Base-by-base conservation (phyloP, 2,888 invertebrate species). In the Ornithoptera alexandrae region DNA sequence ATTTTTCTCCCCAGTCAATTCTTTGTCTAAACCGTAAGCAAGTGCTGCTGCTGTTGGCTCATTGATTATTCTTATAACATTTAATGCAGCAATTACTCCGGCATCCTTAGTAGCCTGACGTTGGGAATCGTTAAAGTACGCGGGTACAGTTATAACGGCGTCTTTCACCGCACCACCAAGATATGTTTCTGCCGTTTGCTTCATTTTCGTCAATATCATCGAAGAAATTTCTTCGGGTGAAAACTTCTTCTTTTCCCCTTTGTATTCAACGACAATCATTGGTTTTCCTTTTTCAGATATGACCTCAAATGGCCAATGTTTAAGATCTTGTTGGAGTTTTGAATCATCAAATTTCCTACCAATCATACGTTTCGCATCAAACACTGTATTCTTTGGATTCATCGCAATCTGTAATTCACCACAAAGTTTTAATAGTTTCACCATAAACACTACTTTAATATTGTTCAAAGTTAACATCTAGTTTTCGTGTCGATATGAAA, bases 91-190 rank as follows among this genome's bases (percentile, higher is more conserved):
- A 80, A 96, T 96, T 4, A 93, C 93, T 1, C 98, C 98, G 17
- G 98, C 97, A 87, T 98, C 98, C 88, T 98, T 98, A 12, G 97
- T 97, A 17, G 96, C 96, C 84, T 96, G 96, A 17, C 97, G 93
- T 84, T 96, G 96, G 4, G 96, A 95, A 79, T 96, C 96, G 80
- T 96, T 96, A 82, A 96, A 97, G 82, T 97, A 97, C 7, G 97
- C 97, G 7, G 97, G 97, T 5, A 97, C 97, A 0, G 97, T 97
- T 75, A 97, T 94, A 12, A 97, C 97, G 3, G 96, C 97, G 82
- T 97, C 96, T 73, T 92, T 93, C 0, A 97, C 94, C 70, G 92
- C 93, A 36, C 93, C 94, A 56, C 97, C 97, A 69, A 97, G 89
- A 82, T 95, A 97, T 0, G 95, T 94, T 79, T 96, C 96, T 8